phyloP scores from a whole-genome alignment of 1,140 invertebrate species.

The Nasonia vitripennis region DNA sequence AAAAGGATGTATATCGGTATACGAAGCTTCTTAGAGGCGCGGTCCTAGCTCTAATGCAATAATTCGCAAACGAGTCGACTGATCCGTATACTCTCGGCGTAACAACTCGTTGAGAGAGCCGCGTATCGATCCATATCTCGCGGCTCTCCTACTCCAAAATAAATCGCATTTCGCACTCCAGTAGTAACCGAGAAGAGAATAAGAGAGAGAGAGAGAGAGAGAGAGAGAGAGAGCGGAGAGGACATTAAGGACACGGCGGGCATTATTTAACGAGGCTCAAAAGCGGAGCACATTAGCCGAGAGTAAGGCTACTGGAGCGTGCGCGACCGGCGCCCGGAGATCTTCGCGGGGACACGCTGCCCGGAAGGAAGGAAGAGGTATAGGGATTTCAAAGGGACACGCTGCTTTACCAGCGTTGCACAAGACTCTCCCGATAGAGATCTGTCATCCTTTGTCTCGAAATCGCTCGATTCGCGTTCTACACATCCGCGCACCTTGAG shows the following conservation, averaged over 20 bases:
- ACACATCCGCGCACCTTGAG: no score
- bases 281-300: not conserved
- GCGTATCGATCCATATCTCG: not conserved
- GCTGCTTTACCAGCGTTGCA: no score
- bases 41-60: not conserved
- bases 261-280: constrained; percentile 5
- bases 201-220: constrained; percentile 1
- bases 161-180: constrained; percentile 3
- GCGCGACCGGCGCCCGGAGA: no score
- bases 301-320: not conserved
- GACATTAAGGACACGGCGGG: not conserved
- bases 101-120: not conserved
- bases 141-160: not conserved
- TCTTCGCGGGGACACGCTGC: no score
- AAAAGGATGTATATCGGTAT: not conserved
- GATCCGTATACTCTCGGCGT: not conserved
- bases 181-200: not conserved
- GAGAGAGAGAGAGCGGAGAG: not conserved
- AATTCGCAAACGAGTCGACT: not conserved
- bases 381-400: no score
- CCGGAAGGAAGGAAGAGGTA: no score
- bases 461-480: no score
- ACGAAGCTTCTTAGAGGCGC: no score
- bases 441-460: no score
- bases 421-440: no score